Conservation (phyloP, 92 coral and sea anemone species). For the Epizoanthus scotinus region DNA sequence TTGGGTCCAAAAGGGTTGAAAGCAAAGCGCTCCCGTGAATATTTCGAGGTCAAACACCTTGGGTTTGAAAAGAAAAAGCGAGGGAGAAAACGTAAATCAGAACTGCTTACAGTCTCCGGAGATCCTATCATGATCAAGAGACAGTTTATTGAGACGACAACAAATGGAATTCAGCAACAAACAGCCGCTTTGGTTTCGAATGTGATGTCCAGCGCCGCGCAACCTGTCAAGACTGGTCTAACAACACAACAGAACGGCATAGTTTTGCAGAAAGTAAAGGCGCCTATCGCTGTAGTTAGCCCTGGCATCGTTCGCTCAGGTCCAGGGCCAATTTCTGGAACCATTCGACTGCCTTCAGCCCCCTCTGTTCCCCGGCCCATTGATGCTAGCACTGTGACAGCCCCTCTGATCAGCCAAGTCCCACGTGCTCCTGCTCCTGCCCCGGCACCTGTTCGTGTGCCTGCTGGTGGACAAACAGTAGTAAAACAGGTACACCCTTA, state of each 20-base stretch:
- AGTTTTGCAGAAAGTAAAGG: constrained; percentile 26
- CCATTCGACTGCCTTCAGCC: background rate
- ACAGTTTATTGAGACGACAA: constrained; percentile 4
- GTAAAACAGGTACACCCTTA: constrained; percentile 29
- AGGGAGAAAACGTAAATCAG: constrained; percentile 91
- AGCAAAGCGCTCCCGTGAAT: constrained; percentile 98
- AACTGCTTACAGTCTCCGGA: constrained; percentile 54
- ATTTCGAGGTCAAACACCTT: constrained; percentile 95
- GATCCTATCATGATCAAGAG: constrained; percentile 62
- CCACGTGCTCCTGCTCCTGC: constrained; percentile 40
- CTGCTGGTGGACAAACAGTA: constrained; percentile 29
- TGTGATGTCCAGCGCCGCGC: constrained; percentile 38
- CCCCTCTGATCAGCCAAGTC: constrained; percentile 25
- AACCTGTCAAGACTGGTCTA: constrained; percentile 28
- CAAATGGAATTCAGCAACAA: constrained; percentile 34
- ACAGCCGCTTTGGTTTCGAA: constrained; percentile 44
- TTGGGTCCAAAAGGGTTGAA: constrained; percentile 98
- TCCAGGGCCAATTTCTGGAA: background rate
- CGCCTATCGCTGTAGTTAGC: constrained; percentile 32
- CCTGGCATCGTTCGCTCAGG: constrained; percentile 32
- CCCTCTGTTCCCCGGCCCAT: constrained; percentile 30
- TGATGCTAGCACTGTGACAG: constrained; percentile 8
- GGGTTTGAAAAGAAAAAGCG: constrained; percentile 97
- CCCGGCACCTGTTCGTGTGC: constrained; percentile 41
- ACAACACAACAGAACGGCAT: constrained; percentile 17